Percentiles rank a stretch among this genome's conserved stretches.
Conservation (phyloP, 2,797 vertebrate genomes). For the Mus spretus region DNA sequence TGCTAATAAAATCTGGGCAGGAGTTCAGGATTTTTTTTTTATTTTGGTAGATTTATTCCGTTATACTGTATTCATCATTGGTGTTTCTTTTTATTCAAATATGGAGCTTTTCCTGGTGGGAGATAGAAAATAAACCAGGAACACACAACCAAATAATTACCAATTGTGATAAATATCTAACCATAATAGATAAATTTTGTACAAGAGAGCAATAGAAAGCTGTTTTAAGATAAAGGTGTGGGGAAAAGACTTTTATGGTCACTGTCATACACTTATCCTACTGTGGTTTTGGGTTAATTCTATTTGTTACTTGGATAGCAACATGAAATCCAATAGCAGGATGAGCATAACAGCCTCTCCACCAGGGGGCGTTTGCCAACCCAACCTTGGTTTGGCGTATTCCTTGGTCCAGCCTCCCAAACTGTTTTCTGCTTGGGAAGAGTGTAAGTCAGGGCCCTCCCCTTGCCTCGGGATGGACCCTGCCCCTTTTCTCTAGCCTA, state of each 20-base stretch:
- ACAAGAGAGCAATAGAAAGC: neutral
- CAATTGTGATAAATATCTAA: constrained; percentile 42
- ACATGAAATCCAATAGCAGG: constrained; percentile 29
- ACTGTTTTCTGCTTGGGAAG: neutral
- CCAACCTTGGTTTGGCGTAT: constrained; percentile 27
- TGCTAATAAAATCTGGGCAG: constrained; percentile 48
- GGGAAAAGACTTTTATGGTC: constrained; percentile 15
- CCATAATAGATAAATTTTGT: constrained; percentile 58
- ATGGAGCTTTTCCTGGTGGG: constrained; percentile 8
- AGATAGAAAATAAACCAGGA: constrained; percentile 42
- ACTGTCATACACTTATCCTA: constrained; percentile 45
- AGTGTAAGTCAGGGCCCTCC: constrained; percentile 61
- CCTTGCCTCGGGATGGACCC: constrained; percentile 74
- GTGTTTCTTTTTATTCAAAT: constrained; percentile 45
- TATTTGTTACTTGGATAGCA: constrained; percentile 41
- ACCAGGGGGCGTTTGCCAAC: constrained; percentile 74
- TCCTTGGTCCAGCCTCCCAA: constrained; percentile 21
- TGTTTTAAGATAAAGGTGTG: neutral
- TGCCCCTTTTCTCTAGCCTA: constrained; percentile 62
- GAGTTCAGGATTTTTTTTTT: constrained; percentile 39
- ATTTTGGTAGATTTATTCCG: neutral
- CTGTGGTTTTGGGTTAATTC: constrained; percentile 61
- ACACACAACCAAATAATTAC: constrained; percentile 55
- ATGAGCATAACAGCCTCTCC: constrained; percentile 62
- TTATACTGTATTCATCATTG: constrained; percentile 40